Percentiles rank a stretch among this genome's conserved stretches.
phyloP scores from a whole-genome alignment of 2,888 invertebrate genomes.

The Alentia gelatinosa region DNA sequence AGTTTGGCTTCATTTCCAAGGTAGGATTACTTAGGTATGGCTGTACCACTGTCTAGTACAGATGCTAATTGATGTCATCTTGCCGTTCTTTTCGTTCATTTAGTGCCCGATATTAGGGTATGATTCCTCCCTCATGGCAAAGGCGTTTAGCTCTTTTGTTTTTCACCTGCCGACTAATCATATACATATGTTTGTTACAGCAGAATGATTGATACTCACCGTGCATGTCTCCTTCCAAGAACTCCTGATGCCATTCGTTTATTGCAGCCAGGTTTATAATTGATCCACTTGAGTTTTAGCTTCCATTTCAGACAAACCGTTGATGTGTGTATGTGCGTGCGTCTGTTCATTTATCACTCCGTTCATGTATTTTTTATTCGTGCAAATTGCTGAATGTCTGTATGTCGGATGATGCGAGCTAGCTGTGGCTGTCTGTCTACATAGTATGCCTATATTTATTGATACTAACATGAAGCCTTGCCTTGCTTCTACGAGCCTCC shows the following conservation, averaged over 20 bases:
- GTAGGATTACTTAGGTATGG: conserved; percentile 45
- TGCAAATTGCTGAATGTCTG: conserved; percentile 4
- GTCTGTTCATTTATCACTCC: background rate
- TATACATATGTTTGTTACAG: conserved; percentile 6
- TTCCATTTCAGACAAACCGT: conserved; percentile 37
- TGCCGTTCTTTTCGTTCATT: conserved; percentile 21
- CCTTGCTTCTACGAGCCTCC: too few relatives aligned
- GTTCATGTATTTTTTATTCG: background rate
- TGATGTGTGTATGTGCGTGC: conserved; percentile 7
- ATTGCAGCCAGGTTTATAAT: conserved; percentile 16
- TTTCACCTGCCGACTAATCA: conserved; percentile 31
- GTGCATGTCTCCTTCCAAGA: conserved; percentile 12
- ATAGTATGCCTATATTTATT: background rate
- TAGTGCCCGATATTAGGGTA: conserved; percentile 26
- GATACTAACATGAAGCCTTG: background rate
- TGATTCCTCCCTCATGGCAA: conserved; percentile 48
- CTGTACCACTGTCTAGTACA: conserved; percentile 47
- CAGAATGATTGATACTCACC: background rate
- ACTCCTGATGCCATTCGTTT: conserved; percentile 21
- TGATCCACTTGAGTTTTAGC: conserved; percentile 24
- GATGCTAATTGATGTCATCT: background rate
- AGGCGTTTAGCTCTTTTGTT: conserved; percentile 45
- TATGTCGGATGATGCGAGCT: conserved; percentile 14
- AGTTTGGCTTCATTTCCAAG: background rate
- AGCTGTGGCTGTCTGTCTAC: background rate